Evolutionary conservation across 1,140 invertebrate species (phyloP).

Genomic region (Contarinia nasturtii): DNA sequence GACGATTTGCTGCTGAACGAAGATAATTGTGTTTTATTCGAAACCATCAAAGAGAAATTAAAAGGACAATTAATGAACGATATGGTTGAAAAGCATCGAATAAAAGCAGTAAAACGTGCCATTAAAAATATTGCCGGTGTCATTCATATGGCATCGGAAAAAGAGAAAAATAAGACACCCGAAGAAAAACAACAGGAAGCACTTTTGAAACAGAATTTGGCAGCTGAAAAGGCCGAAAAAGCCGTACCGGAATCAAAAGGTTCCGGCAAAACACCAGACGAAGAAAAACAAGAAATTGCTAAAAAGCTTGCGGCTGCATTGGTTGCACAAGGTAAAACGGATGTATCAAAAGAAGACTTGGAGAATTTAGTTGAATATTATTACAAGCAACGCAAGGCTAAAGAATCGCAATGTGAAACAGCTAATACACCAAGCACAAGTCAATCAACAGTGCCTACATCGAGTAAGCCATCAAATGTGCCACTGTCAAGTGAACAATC

Average conservation of each 20-base stretch:
- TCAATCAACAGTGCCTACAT: background rate
- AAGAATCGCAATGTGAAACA: constrained; percentile 14
- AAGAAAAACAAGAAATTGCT: constrained; percentile 38
- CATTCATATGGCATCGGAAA: constrained; percentile 37
- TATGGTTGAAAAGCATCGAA: constrained; percentile 11
- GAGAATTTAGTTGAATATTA: constrained; percentile 57
- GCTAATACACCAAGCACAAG: background rate
- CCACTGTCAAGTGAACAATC: background rate
- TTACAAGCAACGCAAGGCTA: constrained; percentile 37
- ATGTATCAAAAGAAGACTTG: constrained; percentile 54
- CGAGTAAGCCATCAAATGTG: background rate
- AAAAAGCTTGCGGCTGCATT: constrained; percentile 57
- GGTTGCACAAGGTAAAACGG: constrained; percentile 52
- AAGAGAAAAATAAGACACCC: constrained; percentile 24
- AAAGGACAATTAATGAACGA: constrained; percentile 41
- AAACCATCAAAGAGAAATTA: constrained; percentile 67
- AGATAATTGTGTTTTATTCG: constrained; percentile 49
- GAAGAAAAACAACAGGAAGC: constrained; percentile 2
- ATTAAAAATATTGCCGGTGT: constrained; percentile 45
- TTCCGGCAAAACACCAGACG: constrained; percentile 12
- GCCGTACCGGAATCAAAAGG: constrained; percentile 3
- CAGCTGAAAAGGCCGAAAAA: constrained; percentile 15
- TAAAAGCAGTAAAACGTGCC: constrained; percentile 21
- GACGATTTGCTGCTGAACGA: constrained; percentile 49
- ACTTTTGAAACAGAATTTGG: constrained; percentile 13